Evolutionary conservation across 2,888 invertebrate species (phyloP).

Genomic region (Drosophila meridiana): DNA sequence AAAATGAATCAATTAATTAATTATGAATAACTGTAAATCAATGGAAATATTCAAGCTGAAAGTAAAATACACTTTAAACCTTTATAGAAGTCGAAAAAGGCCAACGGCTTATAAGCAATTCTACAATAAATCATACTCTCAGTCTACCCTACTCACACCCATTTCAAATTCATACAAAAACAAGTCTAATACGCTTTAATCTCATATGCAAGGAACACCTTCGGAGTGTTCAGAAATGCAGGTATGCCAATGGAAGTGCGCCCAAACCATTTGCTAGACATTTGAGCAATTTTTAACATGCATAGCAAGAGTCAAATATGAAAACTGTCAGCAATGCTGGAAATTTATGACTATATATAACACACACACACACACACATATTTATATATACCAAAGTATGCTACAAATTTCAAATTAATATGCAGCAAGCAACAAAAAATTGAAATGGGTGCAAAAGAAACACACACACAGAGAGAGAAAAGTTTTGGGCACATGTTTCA

Average conservation of each 20-base stretch:
- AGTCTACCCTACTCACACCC: neutral
- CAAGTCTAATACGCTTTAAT: constrained; percentile 38
- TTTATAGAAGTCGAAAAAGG: neutral
- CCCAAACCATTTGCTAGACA: constrained; percentile 37
- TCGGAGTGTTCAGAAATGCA: constrained; percentile 13
- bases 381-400: constrained; percentile 56
- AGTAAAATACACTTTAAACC: neutral
- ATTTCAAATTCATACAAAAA: constrained; percentile 24
- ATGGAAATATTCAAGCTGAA: neutral
- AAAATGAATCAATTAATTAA: neutral
- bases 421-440: constrained; percentile 54
- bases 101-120: constrained; percentile 7
- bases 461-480: neutral
- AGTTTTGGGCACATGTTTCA: constrained; percentile 53
- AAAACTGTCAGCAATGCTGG: constrained; percentile 72
- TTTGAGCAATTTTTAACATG: constrained; percentile 59
- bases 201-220: constrained; percentile 40
- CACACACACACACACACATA: constrained; percentile 42
- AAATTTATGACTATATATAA: constrained; percentile 78
- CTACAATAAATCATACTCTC: constrained; percentile 53
- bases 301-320: constrained; percentile 79
- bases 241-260: constrained; percentile 20
- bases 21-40: too few species aligned
- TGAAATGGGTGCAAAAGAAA: constrained; percentile 59
- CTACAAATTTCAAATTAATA: constrained; percentile 79